Conservation (phyloP, 2,113 vertebrate species). For the Oncorhynchus masou region DNA sequence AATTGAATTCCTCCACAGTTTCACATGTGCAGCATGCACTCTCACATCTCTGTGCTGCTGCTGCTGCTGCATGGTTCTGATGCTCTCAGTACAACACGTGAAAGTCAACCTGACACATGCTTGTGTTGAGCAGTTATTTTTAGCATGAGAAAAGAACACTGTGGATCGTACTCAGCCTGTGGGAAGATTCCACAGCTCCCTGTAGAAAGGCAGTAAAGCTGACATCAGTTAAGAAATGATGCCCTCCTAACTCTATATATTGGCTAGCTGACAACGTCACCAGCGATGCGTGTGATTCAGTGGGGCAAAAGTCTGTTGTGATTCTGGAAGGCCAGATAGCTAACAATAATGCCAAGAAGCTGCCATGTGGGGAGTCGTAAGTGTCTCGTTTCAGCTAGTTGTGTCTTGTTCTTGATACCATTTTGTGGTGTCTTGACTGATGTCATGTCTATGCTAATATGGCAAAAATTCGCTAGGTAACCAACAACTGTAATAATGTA, state of each 20-base stretch:
- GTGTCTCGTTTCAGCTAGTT: background rate
- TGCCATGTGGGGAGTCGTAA: too few species aligned
- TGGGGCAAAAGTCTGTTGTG: too few species aligned
- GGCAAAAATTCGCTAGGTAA: too few species aligned
- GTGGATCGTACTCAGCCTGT: background rate
- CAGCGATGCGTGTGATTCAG: too few species aligned
- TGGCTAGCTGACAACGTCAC: slow-evolving; percentile 56
- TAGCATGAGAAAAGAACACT: slow-evolving; percentile 46
- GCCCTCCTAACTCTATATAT: too few species aligned
- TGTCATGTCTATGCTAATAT: too few species aligned
- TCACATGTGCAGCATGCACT: slow-evolving; percentile 4
- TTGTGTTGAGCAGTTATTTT: slow-evolving; percentile 59
- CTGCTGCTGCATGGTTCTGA: slow-evolving; percentile 33
- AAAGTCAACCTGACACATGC: slow-evolving; percentile 51
- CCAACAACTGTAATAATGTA: too few species aligned
- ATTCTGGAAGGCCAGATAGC: too few species aligned
- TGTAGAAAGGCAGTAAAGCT: background rate
- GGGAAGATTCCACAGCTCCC: slow-evolving; percentile 4
- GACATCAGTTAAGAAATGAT: background rate
- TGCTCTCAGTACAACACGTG: slow-evolving; percentile 47
- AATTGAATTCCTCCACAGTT: background rate
- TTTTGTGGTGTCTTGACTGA: too few species aligned
- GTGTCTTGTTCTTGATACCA: background rate
- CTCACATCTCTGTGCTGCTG: background rate
- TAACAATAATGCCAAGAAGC: too few species aligned